Base-by-base conservation (phyloP, 2,797 vertebrate genomes). In the Gorsachius magnificus region DNA sequence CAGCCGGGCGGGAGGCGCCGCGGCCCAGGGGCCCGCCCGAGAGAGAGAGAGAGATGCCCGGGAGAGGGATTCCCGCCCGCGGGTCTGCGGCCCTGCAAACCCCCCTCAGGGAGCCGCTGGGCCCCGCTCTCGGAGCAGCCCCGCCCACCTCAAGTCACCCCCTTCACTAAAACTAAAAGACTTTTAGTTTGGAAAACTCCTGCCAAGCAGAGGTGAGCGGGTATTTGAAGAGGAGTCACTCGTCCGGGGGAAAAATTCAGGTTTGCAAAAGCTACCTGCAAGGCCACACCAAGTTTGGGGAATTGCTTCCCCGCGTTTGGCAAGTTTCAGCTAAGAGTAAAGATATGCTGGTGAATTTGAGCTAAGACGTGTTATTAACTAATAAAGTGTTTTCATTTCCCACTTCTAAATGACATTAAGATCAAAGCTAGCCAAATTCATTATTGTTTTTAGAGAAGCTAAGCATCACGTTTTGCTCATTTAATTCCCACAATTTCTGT, bases 101-200 rank as follows among this genome's bases (percentile, higher is more conserved):
- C 0, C 3, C 9, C 1, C 35, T 6, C 8, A 2, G 58, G 3
- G 8, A 33, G 45, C 38, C 1, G 1, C 1, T 6, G 15, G 4
- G 36, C 43, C 8, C 46, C 3, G 5, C 15, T 10, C 3, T 10
- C 15, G 3, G 38, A 6, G n/a, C 7, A 4, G 6, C 10, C 2
- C 51, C 25, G 17, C 7, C 50, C 8, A 1, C 24, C 53, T 46
- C 1, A 9, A 19, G 16, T 7, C 26, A 50, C 46, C 10, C 13
- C 6, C 1, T 19, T 19, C 5, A 41, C 24, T 72, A 13, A 19
- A 74, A 17, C 14, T 3, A 2, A 15, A 45, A 25, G 0, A 13
- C 17, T 31, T 57, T 57, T 25, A 20, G 19, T 16, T 17, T 35
- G 50, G 69, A 54, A 53, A 89, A 28, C 33, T 15, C 18, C 35